phyloP scores from a whole-genome alignment of 2,888 invertebrate species.

The Epinotia ramella region DNA sequence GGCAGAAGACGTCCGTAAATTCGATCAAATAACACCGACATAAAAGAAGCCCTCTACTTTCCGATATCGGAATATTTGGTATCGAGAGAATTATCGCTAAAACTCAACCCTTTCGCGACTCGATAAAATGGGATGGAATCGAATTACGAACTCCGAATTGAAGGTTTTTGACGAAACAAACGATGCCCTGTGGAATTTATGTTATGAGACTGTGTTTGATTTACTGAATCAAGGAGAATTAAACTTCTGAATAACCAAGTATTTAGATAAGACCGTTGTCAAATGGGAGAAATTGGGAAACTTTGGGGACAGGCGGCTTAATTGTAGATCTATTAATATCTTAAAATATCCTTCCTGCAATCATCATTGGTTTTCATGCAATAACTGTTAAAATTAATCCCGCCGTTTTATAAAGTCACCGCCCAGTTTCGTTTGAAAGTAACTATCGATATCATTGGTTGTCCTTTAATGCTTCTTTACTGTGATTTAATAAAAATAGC shows the following conservation, averaged over 20 bases:
- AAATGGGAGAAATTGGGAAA: slow-evolving; percentile 1
- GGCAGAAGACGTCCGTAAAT: neutral
- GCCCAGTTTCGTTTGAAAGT: no score
- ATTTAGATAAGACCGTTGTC: neutral
- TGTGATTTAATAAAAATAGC: no score
- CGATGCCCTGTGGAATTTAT: slow-evolving; percentile 9
- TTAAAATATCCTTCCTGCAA: neutral
- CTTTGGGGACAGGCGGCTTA: neutral
- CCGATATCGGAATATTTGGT: slow-evolving; percentile 14
- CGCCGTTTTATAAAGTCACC: no score
- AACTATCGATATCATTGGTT: no score
- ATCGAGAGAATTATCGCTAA: slow-evolving; percentile 11
- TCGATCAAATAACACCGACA: slow-evolving; percentile 21
- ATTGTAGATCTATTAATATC: neutral
- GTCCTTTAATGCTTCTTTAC: no score
- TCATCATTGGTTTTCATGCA: neutral
- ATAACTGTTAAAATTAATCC: no score
- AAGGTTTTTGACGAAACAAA: slow-evolving; percentile 27
- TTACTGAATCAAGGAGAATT: slow-evolving; percentile 23
- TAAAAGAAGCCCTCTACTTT: slow-evolving; percentile 18
- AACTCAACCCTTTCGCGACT: slow-evolving; percentile 12
- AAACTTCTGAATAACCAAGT: neutral
- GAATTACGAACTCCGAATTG: slow-evolving; percentile 26
- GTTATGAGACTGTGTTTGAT: slow-evolving; percentile 6
- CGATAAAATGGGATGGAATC: slow-evolving; percentile 23